A percentile compares a stretch with the other conserved stretches of the same genome.
Evolutionary conservation across 2,797 vertebrate genomes (phyloP).

Genomic region (Tenualosa ilisha): DNA sequence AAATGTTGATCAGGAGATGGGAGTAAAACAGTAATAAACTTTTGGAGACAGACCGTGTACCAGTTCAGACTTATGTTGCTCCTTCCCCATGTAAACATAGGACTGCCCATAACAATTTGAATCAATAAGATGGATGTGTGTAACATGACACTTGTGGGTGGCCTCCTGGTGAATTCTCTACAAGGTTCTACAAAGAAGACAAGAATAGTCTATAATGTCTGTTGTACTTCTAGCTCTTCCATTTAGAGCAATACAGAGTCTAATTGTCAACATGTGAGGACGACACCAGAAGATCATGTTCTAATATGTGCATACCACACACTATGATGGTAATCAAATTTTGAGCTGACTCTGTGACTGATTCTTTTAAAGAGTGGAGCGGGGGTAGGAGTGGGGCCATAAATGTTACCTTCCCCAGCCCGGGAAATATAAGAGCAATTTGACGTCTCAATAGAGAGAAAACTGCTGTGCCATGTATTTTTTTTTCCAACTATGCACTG

Average conservation of each 20-base stretch:
- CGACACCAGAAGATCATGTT: too few species aligned
- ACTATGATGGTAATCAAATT: background rate
- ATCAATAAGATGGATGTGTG: too few species aligned
- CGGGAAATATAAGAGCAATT: slow-evolving; percentile 31
- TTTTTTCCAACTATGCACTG: slow-evolving; percentile 33
- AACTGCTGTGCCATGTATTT: slow-evolving; percentile 39
- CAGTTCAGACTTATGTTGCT: too few species aligned
- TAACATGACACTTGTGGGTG: too few species aligned
- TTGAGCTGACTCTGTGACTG: background rate
- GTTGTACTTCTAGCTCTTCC: background rate
- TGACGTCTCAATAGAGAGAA: slow-evolving; percentile 25
- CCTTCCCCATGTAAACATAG: too few species aligned
- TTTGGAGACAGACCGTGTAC: too few species aligned
- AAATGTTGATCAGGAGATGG: too few species aligned
- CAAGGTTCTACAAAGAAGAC: background rate
- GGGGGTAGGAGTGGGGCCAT: background rate
- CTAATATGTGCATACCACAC: background rate
- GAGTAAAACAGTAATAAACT: too few species aligned
- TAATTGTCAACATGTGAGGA: too few species aligned
- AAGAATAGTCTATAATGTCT: background rate
- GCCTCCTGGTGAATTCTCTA: background rate
- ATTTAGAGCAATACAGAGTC: background rate
- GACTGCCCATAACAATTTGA: too few species aligned
- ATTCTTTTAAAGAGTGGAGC: background rate
- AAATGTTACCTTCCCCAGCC: background rate